These are phyloP conservation scores for Celastrina argiolus DNA, from an alignment of 2,888 invertebrate genomes.

Conservation along the genomic window DNA sequence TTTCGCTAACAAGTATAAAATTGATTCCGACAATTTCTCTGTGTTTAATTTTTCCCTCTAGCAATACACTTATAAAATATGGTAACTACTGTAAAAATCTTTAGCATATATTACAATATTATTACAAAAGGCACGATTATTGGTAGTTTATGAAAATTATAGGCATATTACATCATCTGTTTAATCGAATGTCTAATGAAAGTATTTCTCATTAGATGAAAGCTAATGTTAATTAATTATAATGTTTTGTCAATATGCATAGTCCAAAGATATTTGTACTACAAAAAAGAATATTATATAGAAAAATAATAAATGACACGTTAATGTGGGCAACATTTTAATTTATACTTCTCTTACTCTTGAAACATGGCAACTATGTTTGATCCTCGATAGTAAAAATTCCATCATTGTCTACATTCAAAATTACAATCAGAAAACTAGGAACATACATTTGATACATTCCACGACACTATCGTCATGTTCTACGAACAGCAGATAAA, in stretches of 20 bases:
- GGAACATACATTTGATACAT: constrained; percentile 13
- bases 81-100: constrained; percentile 12
- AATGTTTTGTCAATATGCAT: too few relatives aligned
- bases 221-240: too few relatives aligned
- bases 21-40: constrained; percentile 20
- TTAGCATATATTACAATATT: constrained; percentile 1
- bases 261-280: too few relatives aligned
- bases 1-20: constrained; percentile 17
- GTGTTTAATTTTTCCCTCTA: constrained; percentile 20
- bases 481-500: constrained; percentile 32
- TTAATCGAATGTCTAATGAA: neutral
- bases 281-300: too few relatives aligned
- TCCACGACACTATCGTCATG: constrained; percentile 26
- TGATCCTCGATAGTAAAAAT: neutral
- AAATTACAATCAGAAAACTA: constrained; percentile 16
- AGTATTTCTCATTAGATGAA: too few relatives aligned
- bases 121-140: neutral
- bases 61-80: constrained; percentile 12
- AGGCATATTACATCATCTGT: neutral
- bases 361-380: too few relatives aligned
- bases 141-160: neutral
- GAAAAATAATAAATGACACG: too few relatives aligned
- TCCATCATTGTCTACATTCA: neutral
- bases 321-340: too few relatives aligned
- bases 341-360: too few relatives aligned